Conservation (phyloP, 2,797 vertebrate genomes). For the Peromyscus aztecus region DNA sequence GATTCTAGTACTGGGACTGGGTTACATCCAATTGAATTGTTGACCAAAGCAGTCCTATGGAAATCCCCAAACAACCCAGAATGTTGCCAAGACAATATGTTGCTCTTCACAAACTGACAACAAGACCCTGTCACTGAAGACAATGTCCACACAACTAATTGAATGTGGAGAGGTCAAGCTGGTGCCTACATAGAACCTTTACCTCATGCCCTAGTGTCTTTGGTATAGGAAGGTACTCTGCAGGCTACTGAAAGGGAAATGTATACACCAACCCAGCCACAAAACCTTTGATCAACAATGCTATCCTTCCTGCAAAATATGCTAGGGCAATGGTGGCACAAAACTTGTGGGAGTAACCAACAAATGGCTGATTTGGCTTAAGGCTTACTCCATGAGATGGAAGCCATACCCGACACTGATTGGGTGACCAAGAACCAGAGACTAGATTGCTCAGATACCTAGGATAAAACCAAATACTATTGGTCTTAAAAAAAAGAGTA, state of each 20-base stretch:
- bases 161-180: not conserved
- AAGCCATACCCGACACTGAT: not conserved
- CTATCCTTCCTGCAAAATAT: not conserved
- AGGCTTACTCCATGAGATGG: not conserved
- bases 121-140: not conserved
- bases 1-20: not conserved
- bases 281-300: not conserved
- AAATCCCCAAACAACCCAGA: not conserved
- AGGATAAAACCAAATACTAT: not conserved
- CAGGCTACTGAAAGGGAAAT: not conserved
- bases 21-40: not conserved
- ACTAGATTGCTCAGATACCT: not conserved
- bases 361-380: not conserved
- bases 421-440: not conserved
- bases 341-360: not conserved
- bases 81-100: not conserved
- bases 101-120: not conserved
- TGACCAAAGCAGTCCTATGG: not conserved
- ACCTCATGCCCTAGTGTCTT: not conserved
- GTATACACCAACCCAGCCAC: not conserved
- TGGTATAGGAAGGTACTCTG: not conserved
- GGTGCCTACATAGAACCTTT: not conserved
- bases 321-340: not conserved
- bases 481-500: not conserved
- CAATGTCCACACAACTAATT: not conserved